These are phyloP conservation scores for Babylonia areolata DNA, from an alignment of 1,140 invertebrate species.

Conservation along the genomic window DNA sequence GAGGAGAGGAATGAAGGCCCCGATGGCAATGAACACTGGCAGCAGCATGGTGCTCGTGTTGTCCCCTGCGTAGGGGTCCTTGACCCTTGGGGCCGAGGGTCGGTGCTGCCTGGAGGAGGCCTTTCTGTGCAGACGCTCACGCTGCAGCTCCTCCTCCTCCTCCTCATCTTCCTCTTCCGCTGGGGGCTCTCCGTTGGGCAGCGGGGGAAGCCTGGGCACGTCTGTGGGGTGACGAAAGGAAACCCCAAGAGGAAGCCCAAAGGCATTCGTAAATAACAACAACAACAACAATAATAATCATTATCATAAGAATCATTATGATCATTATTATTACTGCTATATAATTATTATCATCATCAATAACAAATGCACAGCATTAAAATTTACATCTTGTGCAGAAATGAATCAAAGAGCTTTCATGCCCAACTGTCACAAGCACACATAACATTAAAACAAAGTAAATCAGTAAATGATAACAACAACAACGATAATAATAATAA, in stretches of 20 bases:
- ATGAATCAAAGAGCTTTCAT: too few species aligned
- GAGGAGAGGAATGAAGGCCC: constrained; percentile 93
- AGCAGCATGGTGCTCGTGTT: constrained; percentile 92
- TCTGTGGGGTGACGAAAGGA: constrained; percentile 77
- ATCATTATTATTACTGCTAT: neutral
- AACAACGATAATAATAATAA: too few species aligned
- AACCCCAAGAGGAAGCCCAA: too few species aligned
- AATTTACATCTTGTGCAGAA: too few species aligned
- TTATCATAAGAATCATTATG: neutral
- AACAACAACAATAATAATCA: too few species aligned
- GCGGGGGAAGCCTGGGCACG: constrained; percentile 84
- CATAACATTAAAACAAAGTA: too few species aligned
- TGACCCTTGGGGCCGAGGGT: constrained; percentile 67
- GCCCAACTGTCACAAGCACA: too few species aligned
- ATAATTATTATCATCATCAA: too few species aligned
- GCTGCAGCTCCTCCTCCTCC: constrained; percentile 62
- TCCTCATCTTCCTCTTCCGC: constrained; percentile 81
- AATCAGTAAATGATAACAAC: too few species aligned
- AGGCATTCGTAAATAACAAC: too few species aligned
- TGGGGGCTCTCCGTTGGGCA: constrained; percentile 78
- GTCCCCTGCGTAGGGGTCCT: constrained; percentile 92
- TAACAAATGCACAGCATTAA: too few species aligned
- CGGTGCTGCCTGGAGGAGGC: constrained; percentile 63
- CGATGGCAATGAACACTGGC: constrained; percentile 94
- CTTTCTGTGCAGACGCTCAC: neutral